Evolutionary conservation across 2,888 invertebrate genomes (phyloP).

Genomic region (Drosophila anomalata): DNA sequence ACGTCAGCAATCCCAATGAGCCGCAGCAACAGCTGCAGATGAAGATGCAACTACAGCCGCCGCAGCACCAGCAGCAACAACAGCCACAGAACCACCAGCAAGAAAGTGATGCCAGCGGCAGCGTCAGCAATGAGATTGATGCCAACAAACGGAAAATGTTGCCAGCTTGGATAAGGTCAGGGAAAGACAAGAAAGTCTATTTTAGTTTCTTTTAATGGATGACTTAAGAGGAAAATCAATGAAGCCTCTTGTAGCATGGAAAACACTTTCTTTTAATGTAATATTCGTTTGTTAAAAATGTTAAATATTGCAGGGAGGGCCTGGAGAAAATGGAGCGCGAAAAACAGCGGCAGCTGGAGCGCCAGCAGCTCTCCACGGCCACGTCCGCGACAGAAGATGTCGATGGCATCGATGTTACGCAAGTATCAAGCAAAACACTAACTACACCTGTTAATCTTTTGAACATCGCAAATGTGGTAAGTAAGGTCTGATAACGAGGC

Average conservation of each 20-base stretch:
- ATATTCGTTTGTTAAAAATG: too few relatives aligned
- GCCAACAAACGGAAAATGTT: slow-evolving; percentile 94
- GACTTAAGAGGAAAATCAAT: too few relatives aligned
- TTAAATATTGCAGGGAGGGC: slow-evolving; percentile 86
- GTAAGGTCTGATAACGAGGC: slow-evolving; percentile 41
- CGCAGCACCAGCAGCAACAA: slow-evolving; percentile 35
- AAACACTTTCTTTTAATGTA: not conserved
- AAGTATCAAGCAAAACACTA: slow-evolving; percentile 69
- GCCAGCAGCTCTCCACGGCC: slow-evolving; percentile 84
- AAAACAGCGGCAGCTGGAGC: slow-evolving; percentile 93
- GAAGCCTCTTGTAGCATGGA: not conserved
- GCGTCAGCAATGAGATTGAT: slow-evolving; percentile 85
- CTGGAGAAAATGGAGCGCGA: slow-evolving; percentile 99
- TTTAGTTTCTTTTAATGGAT: too few relatives aligned
- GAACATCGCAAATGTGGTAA: slow-evolving; percentile 71
- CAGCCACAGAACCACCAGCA: slow-evolving; percentile 13
- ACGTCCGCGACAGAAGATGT: slow-evolving; percentile 33
- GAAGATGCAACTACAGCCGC: slow-evolving; percentile 27
- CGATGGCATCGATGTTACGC: slow-evolving; percentile 59
- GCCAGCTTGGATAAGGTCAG: slow-evolving; percentile 98
- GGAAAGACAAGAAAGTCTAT: not conserved
- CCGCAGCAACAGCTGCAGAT: slow-evolving; percentile 40
- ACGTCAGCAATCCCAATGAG: slow-evolving; percentile 79
- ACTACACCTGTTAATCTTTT: slow-evolving; percentile 73
- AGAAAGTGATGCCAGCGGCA: slow-evolving; percentile 10